phyloP scores from a whole-genome alignment of 37 sponge, comb jelly and placozoan species.

The Diacarnus erythraeanus region DNA sequence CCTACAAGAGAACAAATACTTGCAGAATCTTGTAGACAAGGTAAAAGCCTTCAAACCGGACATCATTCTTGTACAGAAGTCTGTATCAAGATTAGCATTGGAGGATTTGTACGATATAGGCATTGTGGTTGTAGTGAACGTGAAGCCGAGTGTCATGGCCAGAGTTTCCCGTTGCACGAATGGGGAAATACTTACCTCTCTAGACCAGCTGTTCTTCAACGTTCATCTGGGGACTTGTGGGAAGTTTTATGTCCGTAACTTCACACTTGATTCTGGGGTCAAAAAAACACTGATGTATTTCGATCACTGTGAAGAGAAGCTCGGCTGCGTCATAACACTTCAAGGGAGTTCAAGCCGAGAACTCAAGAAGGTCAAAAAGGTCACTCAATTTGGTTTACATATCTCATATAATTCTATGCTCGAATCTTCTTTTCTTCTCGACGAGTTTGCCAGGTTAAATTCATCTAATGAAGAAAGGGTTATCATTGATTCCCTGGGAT shows the following conservation, averaged over 20 bases:
- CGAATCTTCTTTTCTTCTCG: constrained; percentile 73
- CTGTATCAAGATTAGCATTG: constrained; percentile 81
- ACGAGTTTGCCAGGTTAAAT: constrained; percentile 63
- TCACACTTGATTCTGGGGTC: constrained; percentile 61
- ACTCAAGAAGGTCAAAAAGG: constrained; percentile 83
- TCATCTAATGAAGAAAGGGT: not conserved
- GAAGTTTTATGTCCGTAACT: constrained; percentile 75
- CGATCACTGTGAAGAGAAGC: constrained; percentile 71
- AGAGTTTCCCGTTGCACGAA: constrained; percentile 81
- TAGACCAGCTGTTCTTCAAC: constrained; percentile 81
- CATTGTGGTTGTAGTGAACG: constrained; percentile 83
- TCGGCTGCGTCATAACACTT: constrained; percentile 83
- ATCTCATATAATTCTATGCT: constrained; percentile 77
- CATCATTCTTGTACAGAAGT: constrained; percentile 91
- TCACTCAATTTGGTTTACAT: constrained; percentile 64
- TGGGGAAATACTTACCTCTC: constrained; percentile 71
- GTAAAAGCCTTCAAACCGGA: constrained; percentile 73
- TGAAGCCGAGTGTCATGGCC: constrained; percentile 85
- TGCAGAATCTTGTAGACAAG: constrained; percentile 75
- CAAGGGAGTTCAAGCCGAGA: constrained; percentile 65
- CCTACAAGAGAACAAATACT: constrained; percentile 87
- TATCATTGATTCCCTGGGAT: not conserved
- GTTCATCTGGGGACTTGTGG: constrained; percentile 82
- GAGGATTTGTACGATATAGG: constrained; percentile 83
- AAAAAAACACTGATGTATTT: constrained; percentile 93